A percentile compares a stretch with the other conserved stretches of the same genome.
These are phyloP conservation scores for Siderastrea radians DNA, from an alignment of 92 coral and sea anemone genomes.

Conservation along the genomic window DNA sequence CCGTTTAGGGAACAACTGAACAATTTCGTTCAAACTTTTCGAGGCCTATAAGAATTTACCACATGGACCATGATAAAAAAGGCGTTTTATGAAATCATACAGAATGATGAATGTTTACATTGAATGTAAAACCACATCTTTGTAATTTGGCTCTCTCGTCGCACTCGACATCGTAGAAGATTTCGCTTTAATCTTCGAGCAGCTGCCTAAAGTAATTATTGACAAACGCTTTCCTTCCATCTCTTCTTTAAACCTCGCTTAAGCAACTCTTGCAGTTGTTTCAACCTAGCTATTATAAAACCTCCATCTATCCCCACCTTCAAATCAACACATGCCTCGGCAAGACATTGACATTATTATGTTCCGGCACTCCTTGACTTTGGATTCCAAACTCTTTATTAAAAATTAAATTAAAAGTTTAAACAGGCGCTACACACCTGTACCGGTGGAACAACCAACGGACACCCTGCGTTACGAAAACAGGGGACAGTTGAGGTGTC, in stretches of 20 bases:
- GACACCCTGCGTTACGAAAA: slow-evolving; percentile 6
- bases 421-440: slow-evolving; percentile 90
- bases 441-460: slow-evolving; percentile 48
- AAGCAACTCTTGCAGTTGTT: slow-evolving; percentile 59
- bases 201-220: slow-evolving; percentile 48
- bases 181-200: slow-evolving; percentile 3
- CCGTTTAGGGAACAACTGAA: no score
- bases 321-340: slow-evolving; percentile 45
- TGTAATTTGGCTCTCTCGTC: not conserved
- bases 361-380: slow-evolving; percentile 37
- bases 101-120: slow-evolving; percentile 36
- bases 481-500: slow-evolving; percentile 29
- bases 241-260: slow-evolving; percentile 17
- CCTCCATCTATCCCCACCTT: slow-evolving; percentile 10
- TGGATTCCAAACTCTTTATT: slow-evolving; percentile 69
- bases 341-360: slow-evolving; percentile 74
- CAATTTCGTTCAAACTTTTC: no score
- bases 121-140: slow-evolving; percentile 16
- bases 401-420: slow-evolving; percentile 72
- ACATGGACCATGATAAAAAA: not conserved
- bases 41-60: not conserved
- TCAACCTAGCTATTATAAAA: slow-evolving; percentile 51
- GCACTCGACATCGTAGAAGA: not conserved
- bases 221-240: slow-evolving; percentile 32
- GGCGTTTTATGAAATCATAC: slow-evolving; percentile 20